phyloP scores from a whole-genome alignment of 2,888 invertebrate genomes.

The Palloptera scutellata region DNA sequence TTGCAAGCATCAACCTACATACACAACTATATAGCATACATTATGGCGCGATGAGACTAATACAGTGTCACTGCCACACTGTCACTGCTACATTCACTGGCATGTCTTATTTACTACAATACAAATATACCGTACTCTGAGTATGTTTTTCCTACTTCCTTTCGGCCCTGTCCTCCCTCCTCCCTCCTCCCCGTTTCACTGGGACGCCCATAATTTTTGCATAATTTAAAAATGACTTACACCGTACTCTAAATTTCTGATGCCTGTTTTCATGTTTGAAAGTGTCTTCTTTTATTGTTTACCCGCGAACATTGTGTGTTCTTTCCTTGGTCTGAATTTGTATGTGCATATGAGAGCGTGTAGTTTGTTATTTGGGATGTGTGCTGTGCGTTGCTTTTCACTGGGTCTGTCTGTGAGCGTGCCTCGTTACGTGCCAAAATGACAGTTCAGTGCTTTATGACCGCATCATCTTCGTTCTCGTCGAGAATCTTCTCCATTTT shows the following conservation, averaged over 20 bases:
- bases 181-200: background rate
- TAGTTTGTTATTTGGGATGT: conserved; percentile 21
- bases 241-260: background rate
- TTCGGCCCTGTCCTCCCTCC: too few relatives aligned
- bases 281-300: background rate
- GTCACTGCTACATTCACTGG: too few relatives aligned
- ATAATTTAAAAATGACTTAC: conserved; percentile 10
- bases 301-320: background rate
- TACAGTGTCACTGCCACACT: too few relatives aligned
- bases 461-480: conserved; percentile 19
- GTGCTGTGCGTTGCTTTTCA: conserved; percentile 13
- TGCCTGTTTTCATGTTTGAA: background rate
- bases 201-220: conserved; percentile 11
- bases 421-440: conserved; percentile 21
- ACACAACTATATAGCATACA: background rate
- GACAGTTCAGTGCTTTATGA: conserved; percentile 21
- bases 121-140: background rate
- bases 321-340: background rate
- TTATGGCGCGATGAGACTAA: background rate
- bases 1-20: background rate
- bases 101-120: too few relatives aligned
- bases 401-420: background rate
- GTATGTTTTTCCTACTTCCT: background rate
- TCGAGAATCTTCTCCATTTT: background rate
- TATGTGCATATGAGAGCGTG: conserved; percentile 1